Percentiles rank a stretch among this genome's conserved stretches.
Evolutionary conservation across 2,113 vertebrate genomes (phyloP).

Genomic region (Otocyon megalotis): DNA sequence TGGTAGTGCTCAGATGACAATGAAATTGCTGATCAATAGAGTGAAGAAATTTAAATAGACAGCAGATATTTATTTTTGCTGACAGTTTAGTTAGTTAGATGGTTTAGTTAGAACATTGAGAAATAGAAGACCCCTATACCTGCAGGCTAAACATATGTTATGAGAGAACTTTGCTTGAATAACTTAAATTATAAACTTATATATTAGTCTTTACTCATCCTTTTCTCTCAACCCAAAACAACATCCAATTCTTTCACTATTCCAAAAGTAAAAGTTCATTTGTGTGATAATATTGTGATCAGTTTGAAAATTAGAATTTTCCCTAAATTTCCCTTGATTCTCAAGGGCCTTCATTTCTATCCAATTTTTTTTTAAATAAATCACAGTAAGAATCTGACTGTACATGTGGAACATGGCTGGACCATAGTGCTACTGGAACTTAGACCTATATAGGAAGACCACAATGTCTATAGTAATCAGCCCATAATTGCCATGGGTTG

Average conservation of each 20-base stretch:
- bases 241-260: neutral
- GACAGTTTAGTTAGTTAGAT: neutral
- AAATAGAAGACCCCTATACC: neutral
- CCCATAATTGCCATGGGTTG: neutral
- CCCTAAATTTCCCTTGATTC: neutral
- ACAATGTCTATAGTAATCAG: neutral
- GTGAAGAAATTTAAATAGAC: neutral
- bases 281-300: neutral
- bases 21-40: neutral
- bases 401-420: neutral
- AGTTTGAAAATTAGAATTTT: neutral
- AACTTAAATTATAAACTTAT: neutral
- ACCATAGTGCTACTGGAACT: neutral
- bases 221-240: neutral
- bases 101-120: neutral
- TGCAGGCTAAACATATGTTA: neutral
- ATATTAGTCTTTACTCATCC: neutral
- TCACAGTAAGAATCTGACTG: neutral
- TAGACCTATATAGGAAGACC: neutral
- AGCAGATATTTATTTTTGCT: neutral
- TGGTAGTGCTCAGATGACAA: neutral
- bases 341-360: neutral
- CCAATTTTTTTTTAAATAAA: neutral
- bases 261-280: neutral
- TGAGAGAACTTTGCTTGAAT: neutral